Evolutionary conservation across 2,113 vertebrate species (phyloP).

Genomic region (Pedionomus torquatus): DNA sequence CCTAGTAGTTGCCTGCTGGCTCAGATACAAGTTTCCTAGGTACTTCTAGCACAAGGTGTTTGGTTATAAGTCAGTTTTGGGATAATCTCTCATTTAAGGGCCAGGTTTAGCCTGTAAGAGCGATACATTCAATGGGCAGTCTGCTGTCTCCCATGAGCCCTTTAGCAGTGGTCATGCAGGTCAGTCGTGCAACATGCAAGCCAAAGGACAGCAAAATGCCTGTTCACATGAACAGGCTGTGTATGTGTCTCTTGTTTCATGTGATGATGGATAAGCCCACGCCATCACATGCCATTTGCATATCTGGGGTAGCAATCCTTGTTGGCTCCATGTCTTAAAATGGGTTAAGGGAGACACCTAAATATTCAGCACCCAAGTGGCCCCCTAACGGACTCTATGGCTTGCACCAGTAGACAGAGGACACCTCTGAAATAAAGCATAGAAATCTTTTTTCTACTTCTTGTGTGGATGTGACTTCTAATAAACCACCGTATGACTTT

Average conservation of each 20-base stretch:
- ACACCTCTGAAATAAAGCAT: not conserved
- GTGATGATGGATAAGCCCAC: not conserved
- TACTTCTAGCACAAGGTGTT: not conserved
- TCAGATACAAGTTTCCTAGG: not conserved
- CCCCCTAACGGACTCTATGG: not conserved
- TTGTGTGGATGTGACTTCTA: not conserved
- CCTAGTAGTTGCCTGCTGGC: not conserved
- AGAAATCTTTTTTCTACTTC: not conserved
- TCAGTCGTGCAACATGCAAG: fast-evolving
- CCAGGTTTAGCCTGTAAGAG: not conserved
- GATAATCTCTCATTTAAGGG: not conserved
- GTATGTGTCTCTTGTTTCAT: fast-evolving
- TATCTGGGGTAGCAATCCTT: fast-evolving
- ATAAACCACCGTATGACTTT: not conserved
- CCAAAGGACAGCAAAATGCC: not conserved
- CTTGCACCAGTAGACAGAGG: not conserved
- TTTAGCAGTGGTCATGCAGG: fast-evolving
- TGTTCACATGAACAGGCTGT: fast-evolving
- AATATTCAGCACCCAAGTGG: not conserved
- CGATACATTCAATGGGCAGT: not conserved
- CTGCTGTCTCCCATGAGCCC: not conserved
- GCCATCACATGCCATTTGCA: not conserved
- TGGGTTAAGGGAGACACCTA: not conserved
- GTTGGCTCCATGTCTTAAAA: not conserved
- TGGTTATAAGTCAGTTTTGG: not conserved